phyloP scores from a whole-genome alignment of 2,797 vertebrate genomes.

The Clamator glandarius region DNA sequence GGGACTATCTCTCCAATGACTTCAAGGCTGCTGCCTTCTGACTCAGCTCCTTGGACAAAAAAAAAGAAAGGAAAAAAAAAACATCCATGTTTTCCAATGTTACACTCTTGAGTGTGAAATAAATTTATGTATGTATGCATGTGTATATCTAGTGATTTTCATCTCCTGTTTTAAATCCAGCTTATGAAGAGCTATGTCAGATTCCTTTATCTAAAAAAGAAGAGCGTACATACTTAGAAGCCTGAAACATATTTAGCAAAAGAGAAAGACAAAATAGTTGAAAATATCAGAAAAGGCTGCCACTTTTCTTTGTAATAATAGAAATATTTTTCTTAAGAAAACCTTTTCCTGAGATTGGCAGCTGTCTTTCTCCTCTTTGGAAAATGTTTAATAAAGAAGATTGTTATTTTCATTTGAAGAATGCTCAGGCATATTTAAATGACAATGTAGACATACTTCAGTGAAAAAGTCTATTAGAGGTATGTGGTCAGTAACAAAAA shows the following conservation, averaged over 20 bases:
- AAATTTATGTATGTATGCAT: not conserved
- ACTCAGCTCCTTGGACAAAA: not conserved
- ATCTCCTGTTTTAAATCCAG: not conserved
- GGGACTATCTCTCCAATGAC: not conserved
- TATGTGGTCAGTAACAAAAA: not conserved
- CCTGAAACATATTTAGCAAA: not conserved
- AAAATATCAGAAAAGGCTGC: not conserved
- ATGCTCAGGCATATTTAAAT: not conserved
- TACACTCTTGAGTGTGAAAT: not conserved
- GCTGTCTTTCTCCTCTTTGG: not conserved
- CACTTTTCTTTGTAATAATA: not conserved
- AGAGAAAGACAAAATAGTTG: not conserved
- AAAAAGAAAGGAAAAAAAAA: not conserved
- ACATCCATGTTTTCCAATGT: not conserved
- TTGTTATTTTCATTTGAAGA: not conserved
- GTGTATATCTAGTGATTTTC: not conserved
- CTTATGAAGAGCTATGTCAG: not conserved
- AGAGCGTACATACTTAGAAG: not conserved
- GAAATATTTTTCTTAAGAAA: fast-evolving
- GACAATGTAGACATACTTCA: not conserved
- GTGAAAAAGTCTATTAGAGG: not conserved
- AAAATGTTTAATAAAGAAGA: not conserved
- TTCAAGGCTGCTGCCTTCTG: not conserved
- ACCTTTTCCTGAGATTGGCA: not conserved
- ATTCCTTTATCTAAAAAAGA: not conserved